phyloP scores from a whole-genome alignment of 2,888 invertebrate species.

The Oxyscelio sp. region DNA sequence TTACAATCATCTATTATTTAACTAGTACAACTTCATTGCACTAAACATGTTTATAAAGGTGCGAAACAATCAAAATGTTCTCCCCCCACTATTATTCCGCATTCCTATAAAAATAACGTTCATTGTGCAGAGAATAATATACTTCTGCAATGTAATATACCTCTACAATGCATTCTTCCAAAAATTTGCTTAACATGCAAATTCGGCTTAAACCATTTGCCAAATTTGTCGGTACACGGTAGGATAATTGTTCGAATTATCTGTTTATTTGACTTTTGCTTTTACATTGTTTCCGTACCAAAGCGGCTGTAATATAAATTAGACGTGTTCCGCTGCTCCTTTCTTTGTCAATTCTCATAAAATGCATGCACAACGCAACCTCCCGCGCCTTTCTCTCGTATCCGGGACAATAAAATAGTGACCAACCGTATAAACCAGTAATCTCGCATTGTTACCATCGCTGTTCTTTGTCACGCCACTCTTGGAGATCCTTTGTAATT shows the following conservation, averaged over 20 bases:
- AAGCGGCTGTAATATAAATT: conserved; percentile 25
- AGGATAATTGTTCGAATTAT: conserved; percentile 30
- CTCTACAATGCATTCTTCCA: conserved; percentile 23
- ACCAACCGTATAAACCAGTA: conserved; percentile 33
- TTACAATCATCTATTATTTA: no score
- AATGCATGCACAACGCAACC: conserved; percentile 18
- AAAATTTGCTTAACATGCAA: conserved; percentile 40
- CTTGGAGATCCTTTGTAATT: conserved; percentile 45
- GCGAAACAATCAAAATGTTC: no score
- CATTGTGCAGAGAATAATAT: conserved; percentile 20
- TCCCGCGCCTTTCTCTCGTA: conserved; percentile 29
- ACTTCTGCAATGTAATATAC: no score
- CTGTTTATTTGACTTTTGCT: conserved; percentile 11
- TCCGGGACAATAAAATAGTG: conserved; percentile 48
- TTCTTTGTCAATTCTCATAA: conserved; percentile 46
- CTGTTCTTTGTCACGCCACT: conserved; percentile 14
- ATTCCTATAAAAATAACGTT: no score
- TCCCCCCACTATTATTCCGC: no score
- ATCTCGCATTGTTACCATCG: conserved; percentile 36
- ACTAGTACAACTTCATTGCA: no score
- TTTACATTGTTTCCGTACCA: conserved; percentile 33
- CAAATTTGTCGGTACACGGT: conserved; percentile 28
- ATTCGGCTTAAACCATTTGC: conserved; percentile 24
- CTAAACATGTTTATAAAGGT: no score
- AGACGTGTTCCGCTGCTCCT: conserved; percentile 23